Base-by-base conservation (phyloP, 2,113 vertebrate genomes). In the Ptilonorhynchus violaceus region DNA sequence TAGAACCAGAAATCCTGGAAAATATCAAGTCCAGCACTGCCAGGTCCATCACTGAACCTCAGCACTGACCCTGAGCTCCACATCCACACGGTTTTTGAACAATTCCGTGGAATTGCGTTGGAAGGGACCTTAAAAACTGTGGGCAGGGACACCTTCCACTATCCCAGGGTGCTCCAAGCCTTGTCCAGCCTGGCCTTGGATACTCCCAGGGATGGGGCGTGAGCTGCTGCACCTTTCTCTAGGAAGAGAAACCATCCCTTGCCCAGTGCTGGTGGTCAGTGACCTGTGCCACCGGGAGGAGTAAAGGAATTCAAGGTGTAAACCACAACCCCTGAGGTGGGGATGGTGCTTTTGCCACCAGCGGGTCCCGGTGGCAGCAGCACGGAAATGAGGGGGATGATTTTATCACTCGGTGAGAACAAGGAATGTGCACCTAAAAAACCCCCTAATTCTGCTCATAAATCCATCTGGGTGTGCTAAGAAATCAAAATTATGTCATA, bases 361-460 rank as follows among this genome's bases (percentile, higher is more conserved):
- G 63, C 67, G 60, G 46, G 3, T 59, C 58, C 10, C 22, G 9
- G 6, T 7, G 72, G 53, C 74, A 77, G 33, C 41, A 56, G 50
- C 49, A 21, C 31, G 68, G 46, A 15, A 15, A 27, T 1, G 24
- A 33, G 8, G 9, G 5, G 17, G 11, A 0, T 8, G 11, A 13
- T 37, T 27, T 30, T 27, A 55, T 23, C 33, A 2, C 66, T 10
- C 2, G 1, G 10, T 2, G 20, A 56, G 49, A 83, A 68, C 42
- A 42, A 42, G 42, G 86, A 84, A 74, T 0, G 7, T 24, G 42
- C 60, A 42, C 42, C 37, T 39, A 70, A 84, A 80, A 41, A 23
- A 0, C 1, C 3, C 33, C 6, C 44, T 10, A 13, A 42, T 10
- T 46, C 53, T 55, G 42, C 52, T 88, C 41, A 6, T 6, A 63